Percentiles rank a stretch among this genome's conserved stretches.
Conservation (phyloP, 2,113 vertebrate species). For the Parus major region DNA sequence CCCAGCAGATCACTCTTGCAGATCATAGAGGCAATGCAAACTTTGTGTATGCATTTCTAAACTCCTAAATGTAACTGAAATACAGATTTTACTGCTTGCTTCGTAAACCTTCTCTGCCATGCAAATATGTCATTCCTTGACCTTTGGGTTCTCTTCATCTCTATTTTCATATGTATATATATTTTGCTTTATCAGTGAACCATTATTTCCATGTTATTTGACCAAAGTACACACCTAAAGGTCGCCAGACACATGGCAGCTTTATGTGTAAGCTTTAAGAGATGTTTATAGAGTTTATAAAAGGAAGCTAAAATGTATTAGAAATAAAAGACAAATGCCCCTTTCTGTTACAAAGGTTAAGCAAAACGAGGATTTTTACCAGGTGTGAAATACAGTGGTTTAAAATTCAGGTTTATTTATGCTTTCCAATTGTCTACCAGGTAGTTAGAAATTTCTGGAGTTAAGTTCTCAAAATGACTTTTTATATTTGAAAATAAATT, state of each 20-base stretch:
- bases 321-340: not conserved
- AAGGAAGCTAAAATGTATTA: not conserved
- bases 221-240: not conserved
- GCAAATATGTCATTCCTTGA: not conserved
- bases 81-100: constrained; percentile 50
- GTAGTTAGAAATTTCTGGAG: not conserved
- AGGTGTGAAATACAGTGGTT: not conserved
- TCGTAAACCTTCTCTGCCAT: constrained; percentile 19
- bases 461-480: not conserved
- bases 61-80: constrained; percentile 45
- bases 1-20: not conserved
- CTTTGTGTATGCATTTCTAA: constrained; percentile 25
- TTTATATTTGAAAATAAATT: not conserved
- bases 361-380: not conserved
- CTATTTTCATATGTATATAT: not conserved
- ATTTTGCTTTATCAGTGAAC: constrained; percentile 31
- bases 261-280: not conserved
- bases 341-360: not conserved
- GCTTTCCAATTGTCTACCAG: not conserved
- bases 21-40: not conserved
- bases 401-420: not conserved
- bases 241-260: not conserved
- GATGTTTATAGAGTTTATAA: not conserved
- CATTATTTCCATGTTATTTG: constrained; percentile 22
- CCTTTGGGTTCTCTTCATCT: not conserved